A percentile compares a stretch with the other conserved stretches of the same genome.
phyloP scores from a whole-genome alignment of 2,888 invertebrate genomes.

The Lissocephala sabroskyi region DNA sequence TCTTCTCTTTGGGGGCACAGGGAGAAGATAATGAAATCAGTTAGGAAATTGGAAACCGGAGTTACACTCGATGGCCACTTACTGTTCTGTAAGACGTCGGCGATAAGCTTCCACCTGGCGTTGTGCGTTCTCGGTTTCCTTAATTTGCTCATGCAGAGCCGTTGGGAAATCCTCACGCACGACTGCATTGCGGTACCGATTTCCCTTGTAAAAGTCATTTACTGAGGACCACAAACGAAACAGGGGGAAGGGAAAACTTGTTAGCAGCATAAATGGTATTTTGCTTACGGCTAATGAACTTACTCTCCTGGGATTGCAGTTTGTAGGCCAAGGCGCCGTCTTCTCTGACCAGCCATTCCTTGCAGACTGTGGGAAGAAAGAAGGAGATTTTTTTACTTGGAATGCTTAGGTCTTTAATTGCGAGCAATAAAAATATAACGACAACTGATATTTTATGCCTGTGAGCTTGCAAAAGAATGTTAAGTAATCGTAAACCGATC shows the following conservation, averaged over 20 bases:
- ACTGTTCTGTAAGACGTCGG: slow-evolving; percentile 76
- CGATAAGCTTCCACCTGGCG: slow-evolving; percentile 76
- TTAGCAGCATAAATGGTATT: background rate
- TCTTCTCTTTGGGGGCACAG: slow-evolving; percentile 75
- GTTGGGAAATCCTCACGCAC: slow-evolving; percentile 85
- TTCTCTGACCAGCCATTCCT: slow-evolving; percentile 88
- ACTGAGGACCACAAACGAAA: no score
- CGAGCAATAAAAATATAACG: slow-evolving; percentile 22
- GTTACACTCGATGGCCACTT: no score
- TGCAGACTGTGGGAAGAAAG: slow-evolving; percentile 76
- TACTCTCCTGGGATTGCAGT: slow-evolving; percentile 87
- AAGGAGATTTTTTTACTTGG: no score
- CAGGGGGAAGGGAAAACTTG: no score
- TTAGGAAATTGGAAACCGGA: no score
- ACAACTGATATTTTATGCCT: slow-evolving; percentile 33
- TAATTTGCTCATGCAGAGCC: slow-evolving; percentile 81
- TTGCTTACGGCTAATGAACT: slow-evolving; percentile 51
- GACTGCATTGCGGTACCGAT: slow-evolving; percentile 82
- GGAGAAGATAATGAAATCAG: slow-evolving; percentile 5
- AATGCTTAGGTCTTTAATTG: slow-evolving; percentile 3
- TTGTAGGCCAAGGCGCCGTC: slow-evolving; percentile 87
- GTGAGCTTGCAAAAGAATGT: background rate
- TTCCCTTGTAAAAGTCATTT: slow-evolving; percentile 83
- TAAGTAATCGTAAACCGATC: slow-evolving; percentile 21
- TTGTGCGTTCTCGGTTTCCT: slow-evolving; percentile 79